A percentile compares a stretch with the other conserved stretches of the same genome.
These are phyloP conservation scores for Furcifer pardalis DNA, from an alignment of 2,797 vertebrate genomes.

Conservation along the genomic window DNA sequence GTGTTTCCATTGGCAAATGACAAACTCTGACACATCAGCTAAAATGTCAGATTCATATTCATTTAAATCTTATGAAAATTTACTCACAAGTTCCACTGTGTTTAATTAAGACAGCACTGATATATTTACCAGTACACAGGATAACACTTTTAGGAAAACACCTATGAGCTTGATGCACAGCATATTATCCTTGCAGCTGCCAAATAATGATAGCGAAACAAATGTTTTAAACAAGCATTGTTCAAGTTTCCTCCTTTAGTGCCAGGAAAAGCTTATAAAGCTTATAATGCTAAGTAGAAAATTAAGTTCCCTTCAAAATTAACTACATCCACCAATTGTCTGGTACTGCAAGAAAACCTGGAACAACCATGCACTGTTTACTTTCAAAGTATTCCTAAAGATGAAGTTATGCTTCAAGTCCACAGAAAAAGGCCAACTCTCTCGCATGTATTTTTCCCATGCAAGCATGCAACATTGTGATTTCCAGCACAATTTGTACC, in stretches of 20 bases:
- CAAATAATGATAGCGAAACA: background rate
- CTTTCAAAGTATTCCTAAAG: background rate
- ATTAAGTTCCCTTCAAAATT: background rate
- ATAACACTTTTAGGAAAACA: background rate
- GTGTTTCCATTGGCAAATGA: background rate
- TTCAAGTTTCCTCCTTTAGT: slow-evolving; percentile 2
- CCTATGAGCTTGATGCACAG: too few species aligned
- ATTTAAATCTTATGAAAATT: background rate
- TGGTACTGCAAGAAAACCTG: too few species aligned
- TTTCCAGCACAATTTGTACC: background rate
- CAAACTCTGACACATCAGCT: background rate
- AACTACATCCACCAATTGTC: background rate
- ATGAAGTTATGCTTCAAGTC: background rate
- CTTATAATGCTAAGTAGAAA: background rate
- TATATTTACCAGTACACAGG: background rate
- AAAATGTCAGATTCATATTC: background rate
- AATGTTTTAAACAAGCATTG: slow-evolving; percentile 8
- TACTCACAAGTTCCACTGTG: background rate
- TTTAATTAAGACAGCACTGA: background rate
- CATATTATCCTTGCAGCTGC: too few species aligned
- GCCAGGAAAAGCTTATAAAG: background rate
- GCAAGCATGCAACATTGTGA: background rate
- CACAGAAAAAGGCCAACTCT: background rate
- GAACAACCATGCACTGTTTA: background rate
- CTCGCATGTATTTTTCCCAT: background rate